Evolutionary conservation across 1,140 invertebrate genomes (phyloP), one percentile per base, ranked within the genome.

Genomic region (Drosophila albomicans): DNA sequence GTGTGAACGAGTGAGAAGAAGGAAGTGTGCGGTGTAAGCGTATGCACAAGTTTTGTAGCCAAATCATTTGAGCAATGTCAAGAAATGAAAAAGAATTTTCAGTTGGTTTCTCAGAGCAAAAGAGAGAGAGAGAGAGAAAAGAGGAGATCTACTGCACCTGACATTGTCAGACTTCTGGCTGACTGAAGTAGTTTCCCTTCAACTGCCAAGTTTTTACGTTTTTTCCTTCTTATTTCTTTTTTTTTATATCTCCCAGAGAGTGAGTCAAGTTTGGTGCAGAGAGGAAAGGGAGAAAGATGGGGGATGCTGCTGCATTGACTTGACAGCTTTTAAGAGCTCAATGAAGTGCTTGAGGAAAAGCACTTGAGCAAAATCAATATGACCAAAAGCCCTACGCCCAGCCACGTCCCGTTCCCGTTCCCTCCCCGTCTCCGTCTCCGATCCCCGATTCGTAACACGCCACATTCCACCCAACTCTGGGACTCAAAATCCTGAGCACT

Each of bases 1-100:
- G 38, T 2, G 11, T 25, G 45, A 46, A 35, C 1, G n/a, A 5
- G 11, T 13, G 43, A 7, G 16, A 46, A 8, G 35, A 1, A 51
- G 61, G 13, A 25, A 11, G 3, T 6, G 15, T 25, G 20, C 15
- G 28, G 16, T 11, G 16, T 7, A 46, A 48, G 15, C 11, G 54
- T 35, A 13, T 25, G 68, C 59, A 67, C 59, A 80, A 84, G 38
- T 82, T 81, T 79, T 76, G 76, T 75, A 75, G 81, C 72, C 68
- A 82, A 87, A 88, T 88, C 77, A 87, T 87, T 80, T 48, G 57
- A 88, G 73, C 66, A 88, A 88, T 87, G 85, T 78, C 35, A 64
- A 51, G 64, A 66, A 54, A 75, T 54, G 46, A 51, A 79, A 79
- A 71, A 78, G 80, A 82, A 80, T 82, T 76, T 73, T 65, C 64